Base-by-base conservation (phyloP, 2,113 vertebrate genomes). In the Periophthalmodon schlosseri region DNA sequence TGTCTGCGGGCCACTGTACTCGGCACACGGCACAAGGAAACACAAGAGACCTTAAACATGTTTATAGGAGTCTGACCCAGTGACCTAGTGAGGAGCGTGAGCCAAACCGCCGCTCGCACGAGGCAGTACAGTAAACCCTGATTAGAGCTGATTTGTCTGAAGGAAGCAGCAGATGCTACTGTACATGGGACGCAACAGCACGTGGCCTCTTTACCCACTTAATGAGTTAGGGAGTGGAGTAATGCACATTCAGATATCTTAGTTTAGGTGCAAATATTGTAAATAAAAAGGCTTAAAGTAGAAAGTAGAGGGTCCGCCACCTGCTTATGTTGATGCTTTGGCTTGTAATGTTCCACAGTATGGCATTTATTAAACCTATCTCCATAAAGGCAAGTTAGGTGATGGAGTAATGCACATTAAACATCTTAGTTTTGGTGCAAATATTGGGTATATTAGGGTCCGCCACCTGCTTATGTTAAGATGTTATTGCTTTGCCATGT, bases 1-100 rank as follows among this genome's bases (percentile, higher is more conserved):
- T 92, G 91, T 87, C 85, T 78, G 72, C 72, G 7, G 23, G 76
- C 76, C 80, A 75, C 68, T 76, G 69, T 49, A 67, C 70, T 50
- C 47, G 44, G 58, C 72, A 56, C 49, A 68, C 50, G 44, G 57
- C 58, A 50, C 24, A 69, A 11, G 18, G 20, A 15, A 28, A 49
- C 50, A 54, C 16, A 36, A 54, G 44, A 52, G 15, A 12, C 18
- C 14, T 56, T 67, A 39, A 20, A 64, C 33, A 63, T 78, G 74
- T 71, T 65, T 64, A 69, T 70, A 21, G 47, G 66, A 71, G 72
- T 76, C 61, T 70, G 71, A 64, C 70, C 57, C 64, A 34, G 68
- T 85, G 74, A 75, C 75, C 57, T 73, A 67, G 66, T 69, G 54
- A 24, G 75, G 50, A 39, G 58, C 14, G 20, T 46, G 33, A 76